Conservation (phyloP, 2,113 vertebrate species). For the Melospiza melodia region DNA sequence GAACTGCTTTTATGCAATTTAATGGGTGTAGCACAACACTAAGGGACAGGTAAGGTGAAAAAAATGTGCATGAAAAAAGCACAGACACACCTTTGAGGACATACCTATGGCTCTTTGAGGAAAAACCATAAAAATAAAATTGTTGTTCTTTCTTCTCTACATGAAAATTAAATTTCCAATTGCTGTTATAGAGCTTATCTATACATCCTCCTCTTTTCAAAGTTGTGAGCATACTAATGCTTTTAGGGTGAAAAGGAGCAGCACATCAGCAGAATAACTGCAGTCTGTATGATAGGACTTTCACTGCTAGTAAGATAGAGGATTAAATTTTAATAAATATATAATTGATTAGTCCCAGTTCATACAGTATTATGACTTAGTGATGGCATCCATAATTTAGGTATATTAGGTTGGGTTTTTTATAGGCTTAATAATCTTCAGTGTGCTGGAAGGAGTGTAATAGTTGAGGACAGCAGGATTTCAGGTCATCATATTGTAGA, state of each 20-base stretch:
- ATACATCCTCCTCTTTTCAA: neutral
- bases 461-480: neutral
- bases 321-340: constrained; percentile 11
- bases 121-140: neutral
- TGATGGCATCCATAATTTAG: neutral
- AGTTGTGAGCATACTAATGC: neutral
- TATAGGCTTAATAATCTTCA: neutral
- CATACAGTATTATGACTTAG: neutral
- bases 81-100: neutral
- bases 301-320: neutral
- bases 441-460: neutral
- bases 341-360: neutral
- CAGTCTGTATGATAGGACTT: neutral
- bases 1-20: neutral
- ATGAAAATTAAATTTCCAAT: neutral
- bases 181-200: neutral
- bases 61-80: neutral
- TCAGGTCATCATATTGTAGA: neutral
- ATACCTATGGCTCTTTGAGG: neutral
- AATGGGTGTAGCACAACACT: neutral
- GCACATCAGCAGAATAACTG: neutral
- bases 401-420: neutral
- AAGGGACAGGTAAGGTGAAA: neutral
- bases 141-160: neutral
- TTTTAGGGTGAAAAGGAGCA: neutral